A percentile compares a stretch with the other conserved stretches of the same genome.
Evolutionary conservation across 2,113 vertebrate genomes (phyloP).

Genomic region (Clarias gariepinus): DNA sequence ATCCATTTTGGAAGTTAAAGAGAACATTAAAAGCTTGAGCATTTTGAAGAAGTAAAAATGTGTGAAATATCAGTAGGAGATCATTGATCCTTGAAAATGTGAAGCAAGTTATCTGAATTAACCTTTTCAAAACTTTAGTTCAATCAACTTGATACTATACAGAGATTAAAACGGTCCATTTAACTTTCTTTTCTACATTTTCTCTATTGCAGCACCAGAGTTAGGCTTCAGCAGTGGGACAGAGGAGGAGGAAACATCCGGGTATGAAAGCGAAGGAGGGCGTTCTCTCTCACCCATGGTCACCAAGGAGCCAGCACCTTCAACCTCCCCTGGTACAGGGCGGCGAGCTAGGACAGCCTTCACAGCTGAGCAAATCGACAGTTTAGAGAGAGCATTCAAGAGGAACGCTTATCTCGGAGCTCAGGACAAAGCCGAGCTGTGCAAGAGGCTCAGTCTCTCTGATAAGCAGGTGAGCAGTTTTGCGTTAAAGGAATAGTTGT

Average conservation of each 20-base stretch:
- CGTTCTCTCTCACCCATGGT: slow-evolving; percentile 61
- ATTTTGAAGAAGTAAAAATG: neutral
- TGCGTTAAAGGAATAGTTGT: neutral
- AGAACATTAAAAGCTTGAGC: neutral
- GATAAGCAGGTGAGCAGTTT: slow-evolving; percentile 73
- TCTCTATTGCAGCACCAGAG: slow-evolving; percentile 55
- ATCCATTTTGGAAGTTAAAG: neutral
- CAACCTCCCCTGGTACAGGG: slow-evolving; percentile 56
- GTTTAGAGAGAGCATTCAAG: slow-evolving; percentile 74
- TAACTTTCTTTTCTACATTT: neutral
- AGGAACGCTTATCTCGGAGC: slow-evolving; percentile 75
- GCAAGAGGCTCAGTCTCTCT: slow-evolving; percentile 71
- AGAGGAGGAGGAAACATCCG: slow-evolving; percentile 75
- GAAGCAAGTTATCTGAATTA: neutral
- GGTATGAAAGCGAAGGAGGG: slow-evolving; percentile 74
- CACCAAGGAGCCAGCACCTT: slow-evolving; percentile 9
- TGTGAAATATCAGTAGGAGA: neutral
- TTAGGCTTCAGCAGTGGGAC: slow-evolving; percentile 63
- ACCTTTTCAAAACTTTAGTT: neutral
- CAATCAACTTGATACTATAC: neutral
- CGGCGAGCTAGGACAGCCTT: slow-evolving; percentile 75
- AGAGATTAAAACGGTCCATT: neutral
- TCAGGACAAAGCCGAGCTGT: slow-evolving; percentile 75
- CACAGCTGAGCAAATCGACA: slow-evolving; percentile 74
- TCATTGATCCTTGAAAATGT: neutral